A percentile compares a stretch with the other conserved stretches of the same genome.
Evolutionary conservation across 2,797 vertebrate genomes (phyloP).

Genomic region (Rhynchotus rufescens): DNA sequence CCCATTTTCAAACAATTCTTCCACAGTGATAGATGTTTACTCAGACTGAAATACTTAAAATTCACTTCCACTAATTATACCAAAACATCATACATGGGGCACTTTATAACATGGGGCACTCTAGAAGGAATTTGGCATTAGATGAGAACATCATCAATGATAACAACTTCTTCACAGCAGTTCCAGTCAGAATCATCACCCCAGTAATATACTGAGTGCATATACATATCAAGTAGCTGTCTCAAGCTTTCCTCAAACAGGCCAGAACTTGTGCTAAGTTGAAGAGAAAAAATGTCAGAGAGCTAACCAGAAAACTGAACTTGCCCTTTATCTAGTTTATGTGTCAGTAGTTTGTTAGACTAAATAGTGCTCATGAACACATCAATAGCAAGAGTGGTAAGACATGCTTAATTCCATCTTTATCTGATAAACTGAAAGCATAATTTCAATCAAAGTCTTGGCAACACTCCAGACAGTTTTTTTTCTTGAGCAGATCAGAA

Average conservation of each 20-base stretch:
- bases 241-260: background rate
- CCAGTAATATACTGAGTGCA: background rate
- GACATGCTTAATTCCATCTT: background rate
- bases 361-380: background rate
- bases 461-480: background rate
- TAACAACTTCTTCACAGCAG: background rate
- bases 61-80: background rate
- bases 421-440: background rate
- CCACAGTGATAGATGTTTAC: background rate
- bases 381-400: background rate
- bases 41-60: background rate
- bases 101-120: background rate
- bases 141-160: background rate
- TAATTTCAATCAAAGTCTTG: background rate
- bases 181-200: background rate
- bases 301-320: background rate
- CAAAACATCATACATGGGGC: background rate
- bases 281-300: background rate
- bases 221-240: background rate
- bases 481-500: background rate
- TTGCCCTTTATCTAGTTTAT: background rate
- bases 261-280: background rate
- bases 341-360: background rate
- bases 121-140: background rate
- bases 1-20: no score